Conservation (phyloP, 1,140 invertebrate genomes). For the Nomia melanderi region DNA sequence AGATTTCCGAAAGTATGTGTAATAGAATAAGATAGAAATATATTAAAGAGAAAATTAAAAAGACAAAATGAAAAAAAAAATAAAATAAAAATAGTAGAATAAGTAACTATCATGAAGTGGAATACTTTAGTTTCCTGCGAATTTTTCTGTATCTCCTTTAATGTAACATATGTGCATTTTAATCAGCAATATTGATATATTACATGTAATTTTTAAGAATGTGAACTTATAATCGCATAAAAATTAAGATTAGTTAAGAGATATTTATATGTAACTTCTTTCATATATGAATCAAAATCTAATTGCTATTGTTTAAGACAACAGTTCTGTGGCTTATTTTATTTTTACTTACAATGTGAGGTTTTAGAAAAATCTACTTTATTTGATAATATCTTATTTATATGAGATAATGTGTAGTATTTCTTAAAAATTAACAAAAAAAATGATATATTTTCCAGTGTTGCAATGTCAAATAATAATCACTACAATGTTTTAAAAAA, state of each 20-base stretch:
- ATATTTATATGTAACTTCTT: constrained; percentile 24
- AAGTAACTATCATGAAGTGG: constrained; percentile 27
- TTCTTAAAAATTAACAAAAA: neutral
- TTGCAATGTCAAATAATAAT: neutral
- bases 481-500: neutral
- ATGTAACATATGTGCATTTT: constrained; percentile 44
- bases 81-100: constrained; percentile 28
- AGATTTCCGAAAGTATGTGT: constrained; percentile 47
- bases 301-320: constrained; percentile 11
- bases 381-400: neutral
- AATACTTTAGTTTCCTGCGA: constrained; percentile 51
- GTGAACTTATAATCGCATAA: constrained; percentile 23
- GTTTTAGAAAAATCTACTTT: neutral
- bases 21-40: constrained; percentile 30
- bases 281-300: constrained; percentile 12
- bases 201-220: constrained; percentile 36
- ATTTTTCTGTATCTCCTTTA: constrained; percentile 29
- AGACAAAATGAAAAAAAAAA: constrained; percentile 10
- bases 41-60: constrained; percentile 26
- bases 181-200: constrained; percentile 37
- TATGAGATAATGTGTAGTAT: neutral
- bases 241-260: constrained; percentile 36
- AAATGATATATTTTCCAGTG: constrained; percentile 15
- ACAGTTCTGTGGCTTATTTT: constrained; percentile 5
- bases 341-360: neutral